A percentile compares a stretch with the other conserved stretches of the same genome.
Evolutionary conservation across 1,140 invertebrate genomes (phyloP).

Genomic region (Caerostris darwini): DNA sequence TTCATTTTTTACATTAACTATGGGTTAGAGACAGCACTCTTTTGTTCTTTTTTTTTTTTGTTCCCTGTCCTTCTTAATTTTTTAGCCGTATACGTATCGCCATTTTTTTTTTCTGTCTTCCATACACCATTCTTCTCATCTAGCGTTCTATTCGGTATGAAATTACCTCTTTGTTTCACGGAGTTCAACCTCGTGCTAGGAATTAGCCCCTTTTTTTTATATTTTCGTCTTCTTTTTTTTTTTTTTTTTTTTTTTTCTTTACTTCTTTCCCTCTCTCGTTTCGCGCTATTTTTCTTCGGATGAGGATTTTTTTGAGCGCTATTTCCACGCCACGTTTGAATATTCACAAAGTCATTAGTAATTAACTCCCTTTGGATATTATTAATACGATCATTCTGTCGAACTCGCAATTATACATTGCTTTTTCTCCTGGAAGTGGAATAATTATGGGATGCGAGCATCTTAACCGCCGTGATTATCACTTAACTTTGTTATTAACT

Average conservation of each 20-base stretch:
- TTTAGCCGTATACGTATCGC: conserved; percentile 66
- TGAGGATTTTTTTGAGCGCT: conserved; percentile 22
- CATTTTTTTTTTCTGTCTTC: conserved; percentile 49
- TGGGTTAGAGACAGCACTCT: conserved; percentile 70
- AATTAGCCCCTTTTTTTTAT: conserved; percentile 70
- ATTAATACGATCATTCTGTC: conserved; percentile 68
- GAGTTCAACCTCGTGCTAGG: conserved; percentile 67
- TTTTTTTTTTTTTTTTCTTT: conserved; percentile 18
- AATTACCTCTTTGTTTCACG: conserved; percentile 77
- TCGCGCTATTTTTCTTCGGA: not conserved
- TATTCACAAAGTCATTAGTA: conserved; percentile 76
- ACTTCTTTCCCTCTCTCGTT: conserved; percentile 11
- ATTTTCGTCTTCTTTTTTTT: conserved; percentile 21
- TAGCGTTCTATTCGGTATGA: conserved; percentile 47
- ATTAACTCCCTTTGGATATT: conserved; percentile 71
- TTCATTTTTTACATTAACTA: conserved; percentile 78
- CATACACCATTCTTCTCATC: not conserved
- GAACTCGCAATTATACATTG: conserved; percentile 59
- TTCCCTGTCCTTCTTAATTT: conserved; percentile 75
- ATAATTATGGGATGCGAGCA: conserved; percentile 62
- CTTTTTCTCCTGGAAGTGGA: conserved; percentile 26
- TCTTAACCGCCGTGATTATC: conserved; percentile 75
- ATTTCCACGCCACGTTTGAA: conserved; percentile 46
- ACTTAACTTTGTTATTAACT: conserved; percentile 75
- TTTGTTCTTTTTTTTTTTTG: conserved; percentile 65